A percentile compares a stretch with the other conserved stretches of the same genome.
Evolutionary conservation across 2,113 vertebrate genomes (phyloP).

Genomic region (Petromus typicus): DNA sequence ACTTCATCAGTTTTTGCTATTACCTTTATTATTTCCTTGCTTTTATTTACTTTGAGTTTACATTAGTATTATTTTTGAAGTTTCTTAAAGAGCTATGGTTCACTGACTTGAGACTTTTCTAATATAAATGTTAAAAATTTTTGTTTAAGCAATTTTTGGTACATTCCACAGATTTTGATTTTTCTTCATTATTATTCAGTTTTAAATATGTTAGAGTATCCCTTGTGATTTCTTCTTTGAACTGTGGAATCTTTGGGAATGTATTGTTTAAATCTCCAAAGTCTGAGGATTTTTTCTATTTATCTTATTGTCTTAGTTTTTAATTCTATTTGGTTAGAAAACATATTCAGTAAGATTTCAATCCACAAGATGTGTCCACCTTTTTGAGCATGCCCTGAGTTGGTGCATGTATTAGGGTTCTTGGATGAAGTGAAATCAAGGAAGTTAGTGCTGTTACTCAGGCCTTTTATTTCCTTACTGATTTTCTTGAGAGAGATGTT

Average conservation of each 20-base stretch:
- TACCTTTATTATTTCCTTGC: neutral
- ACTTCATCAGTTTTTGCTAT: neutral
- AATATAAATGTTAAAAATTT: neutral
- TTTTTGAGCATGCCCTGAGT: neutral
- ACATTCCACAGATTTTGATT: neutral
- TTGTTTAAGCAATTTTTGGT: neutral
- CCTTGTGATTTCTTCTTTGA: neutral
- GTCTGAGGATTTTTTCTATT: neutral
- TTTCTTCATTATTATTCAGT: neutral
- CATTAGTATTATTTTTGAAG: neutral
- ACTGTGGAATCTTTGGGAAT: neutral
- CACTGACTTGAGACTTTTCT: neutral
- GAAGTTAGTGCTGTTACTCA: no score
- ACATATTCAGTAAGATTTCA: neutral
- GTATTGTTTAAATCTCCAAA: neutral
- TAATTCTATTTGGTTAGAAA: neutral
- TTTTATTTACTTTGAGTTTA: neutral
- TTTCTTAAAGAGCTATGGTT: neutral
- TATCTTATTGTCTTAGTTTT: neutral
- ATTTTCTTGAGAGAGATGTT: neutral
- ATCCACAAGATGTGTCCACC: neutral
- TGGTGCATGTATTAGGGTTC: neutral
- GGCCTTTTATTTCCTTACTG: neutral
- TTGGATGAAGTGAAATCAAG: no score
- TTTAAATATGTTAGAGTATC: neutral